These are phyloP conservation scores for Tenthredo livida DNA, from an alignment of 2,888 invertebrate species.

Conservation along the genomic window DNA sequence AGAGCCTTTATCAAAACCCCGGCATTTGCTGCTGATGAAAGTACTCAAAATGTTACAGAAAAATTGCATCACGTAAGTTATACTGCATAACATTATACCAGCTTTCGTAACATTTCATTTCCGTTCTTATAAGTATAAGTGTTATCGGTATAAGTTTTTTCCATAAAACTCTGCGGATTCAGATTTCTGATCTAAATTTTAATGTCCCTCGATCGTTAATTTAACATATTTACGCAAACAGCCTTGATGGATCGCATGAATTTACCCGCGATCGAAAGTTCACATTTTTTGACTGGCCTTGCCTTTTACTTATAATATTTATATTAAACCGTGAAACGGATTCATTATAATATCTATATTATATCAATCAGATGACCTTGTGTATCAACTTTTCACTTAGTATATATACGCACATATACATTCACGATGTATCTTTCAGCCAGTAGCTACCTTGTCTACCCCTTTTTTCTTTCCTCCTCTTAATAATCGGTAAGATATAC, in stretches of 20 bases:
- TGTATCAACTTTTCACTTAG: constrained; percentile 16
- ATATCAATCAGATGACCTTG: constrained; percentile 20
- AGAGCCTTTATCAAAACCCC: constrained; percentile 92
- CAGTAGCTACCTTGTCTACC: background rate
- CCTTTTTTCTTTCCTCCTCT: background rate
- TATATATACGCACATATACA: too few species aligned
- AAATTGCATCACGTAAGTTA: constrained; percentile 93
- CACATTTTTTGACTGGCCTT: constrained; percentile 36
- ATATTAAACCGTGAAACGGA: background rate
- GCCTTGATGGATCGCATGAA: constrained; percentile 21
- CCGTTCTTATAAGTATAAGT: background rate
- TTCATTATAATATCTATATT: background rate
- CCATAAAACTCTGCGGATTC: background rate
- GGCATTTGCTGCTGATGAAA: constrained; percentile 92
- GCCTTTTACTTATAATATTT: constrained; percentile 44
- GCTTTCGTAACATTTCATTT: background rate
- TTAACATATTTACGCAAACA: constrained; percentile 43
- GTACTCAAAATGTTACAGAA: constrained; percentile 94
- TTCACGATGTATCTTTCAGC: background rate
- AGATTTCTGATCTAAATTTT: constrained; percentile 34
- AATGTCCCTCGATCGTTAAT: background rate
- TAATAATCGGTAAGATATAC: background rate
- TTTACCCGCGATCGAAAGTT: constrained; percentile 41
- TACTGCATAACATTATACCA: too few species aligned
- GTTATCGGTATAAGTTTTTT: background rate